These are phyloP conservation scores for Hirtodrosophila duncani DNA, from an alignment of 2,888 invertebrate species.

Conservation along the genomic window DNA sequence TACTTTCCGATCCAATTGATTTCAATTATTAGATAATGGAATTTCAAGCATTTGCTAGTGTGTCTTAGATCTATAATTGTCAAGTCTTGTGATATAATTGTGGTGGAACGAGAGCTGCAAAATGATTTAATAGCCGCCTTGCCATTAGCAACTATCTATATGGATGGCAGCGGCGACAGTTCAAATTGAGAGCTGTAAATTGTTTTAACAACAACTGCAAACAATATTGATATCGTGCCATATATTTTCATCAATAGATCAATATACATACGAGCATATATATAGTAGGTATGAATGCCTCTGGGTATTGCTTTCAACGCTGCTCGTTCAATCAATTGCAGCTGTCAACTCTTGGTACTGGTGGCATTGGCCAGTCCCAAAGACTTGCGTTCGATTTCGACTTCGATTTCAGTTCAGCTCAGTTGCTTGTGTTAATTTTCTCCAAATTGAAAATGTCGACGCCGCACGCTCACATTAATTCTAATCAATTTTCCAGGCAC, in stretches of 20 bases:
- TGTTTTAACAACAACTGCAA: constrained; percentile 11
- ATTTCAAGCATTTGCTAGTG: constrained; percentile 10
- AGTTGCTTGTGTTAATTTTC: constrained; percentile 32
- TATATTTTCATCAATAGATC: constrained; percentile 33
- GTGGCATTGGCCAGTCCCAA: no score
- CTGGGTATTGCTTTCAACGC: constrained; percentile 33
- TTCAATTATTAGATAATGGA: constrained; percentile 16
- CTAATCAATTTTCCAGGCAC: constrained; percentile 61
- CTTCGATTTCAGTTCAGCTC: background rate
- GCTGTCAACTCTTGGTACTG: no score
- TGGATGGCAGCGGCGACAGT: no score
- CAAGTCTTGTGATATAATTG: no score
- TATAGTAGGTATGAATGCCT: no score
- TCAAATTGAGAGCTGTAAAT: constrained; percentile 26
- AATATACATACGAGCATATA: no score
- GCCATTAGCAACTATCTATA: background rate
- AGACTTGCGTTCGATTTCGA: no score
- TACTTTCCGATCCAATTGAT: no score
- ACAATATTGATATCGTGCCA: constrained; percentile 31
- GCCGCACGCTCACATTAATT: constrained; percentile 57
- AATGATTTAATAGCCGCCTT: constrained; percentile 6
- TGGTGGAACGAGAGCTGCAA: background rate
- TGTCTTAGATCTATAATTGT: constrained; percentile 2
- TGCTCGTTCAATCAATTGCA: constrained; percentile 42
- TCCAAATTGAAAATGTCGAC: constrained; percentile 53